Evolutionary conservation across 2,888 invertebrate species (phyloP).

Genomic region (Sphaerophoria rueppellii): DNA sequence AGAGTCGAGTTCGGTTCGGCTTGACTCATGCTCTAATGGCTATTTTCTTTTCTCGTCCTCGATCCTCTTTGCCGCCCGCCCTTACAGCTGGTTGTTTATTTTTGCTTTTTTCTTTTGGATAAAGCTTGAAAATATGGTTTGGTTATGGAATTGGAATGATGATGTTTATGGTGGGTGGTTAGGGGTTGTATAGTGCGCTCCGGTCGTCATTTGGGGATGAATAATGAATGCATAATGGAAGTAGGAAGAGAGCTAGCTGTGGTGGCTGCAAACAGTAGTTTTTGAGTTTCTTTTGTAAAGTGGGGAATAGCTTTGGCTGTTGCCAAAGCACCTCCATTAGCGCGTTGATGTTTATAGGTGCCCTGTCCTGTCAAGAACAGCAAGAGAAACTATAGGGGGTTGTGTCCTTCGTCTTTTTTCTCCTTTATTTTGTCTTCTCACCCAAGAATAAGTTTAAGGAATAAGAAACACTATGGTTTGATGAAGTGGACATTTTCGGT

Average conservation of each 20-base stretch:
- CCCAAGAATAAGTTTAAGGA: neutral
- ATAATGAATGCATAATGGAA: conserved; percentile 71
- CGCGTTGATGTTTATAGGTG: conserved; percentile 35
- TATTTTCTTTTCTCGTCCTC: conserved; percentile 49
- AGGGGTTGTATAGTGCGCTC: neutral
- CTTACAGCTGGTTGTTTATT: neutral
- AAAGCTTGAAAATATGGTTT: neutral
- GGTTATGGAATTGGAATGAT: neutral
- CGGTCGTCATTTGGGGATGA: conserved; percentile 41
- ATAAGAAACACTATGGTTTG: no score
- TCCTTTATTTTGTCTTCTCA: neutral
- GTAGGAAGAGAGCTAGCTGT: conserved; percentile 51
- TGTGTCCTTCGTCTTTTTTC: conserved; percentile 11
- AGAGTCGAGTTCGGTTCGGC: neutral
- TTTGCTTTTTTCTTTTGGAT: neutral
- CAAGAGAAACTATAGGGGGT: neutral
- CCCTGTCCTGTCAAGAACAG: conserved; percentile 25
- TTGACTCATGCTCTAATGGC: conserved; percentile 62
- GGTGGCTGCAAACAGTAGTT: conserved; percentile 56
- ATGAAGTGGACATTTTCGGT: no score
- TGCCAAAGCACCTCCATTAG: conserved; percentile 26
- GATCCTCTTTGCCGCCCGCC: neutral
- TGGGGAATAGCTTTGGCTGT: conserved; percentile 3
- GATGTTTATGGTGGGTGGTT: neutral
- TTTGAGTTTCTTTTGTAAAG: conserved; percentile 26